A percentile compares a stretch with the other conserved stretches of the same genome.
Evolutionary conservation across 2,888 invertebrate genomes (phyloP).

Genomic region (Aricia artaxerxes): DNA sequence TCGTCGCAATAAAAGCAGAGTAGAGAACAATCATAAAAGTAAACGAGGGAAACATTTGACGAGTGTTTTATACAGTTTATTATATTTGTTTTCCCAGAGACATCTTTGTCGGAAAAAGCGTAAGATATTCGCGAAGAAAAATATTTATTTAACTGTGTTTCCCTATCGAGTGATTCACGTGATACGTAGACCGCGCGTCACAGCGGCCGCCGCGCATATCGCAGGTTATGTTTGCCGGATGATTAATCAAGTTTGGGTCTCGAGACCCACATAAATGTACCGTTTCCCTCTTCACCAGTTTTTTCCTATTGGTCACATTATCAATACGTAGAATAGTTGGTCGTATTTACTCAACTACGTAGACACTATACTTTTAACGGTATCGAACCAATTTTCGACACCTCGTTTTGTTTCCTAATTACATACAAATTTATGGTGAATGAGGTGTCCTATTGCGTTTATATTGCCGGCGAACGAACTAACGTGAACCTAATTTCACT

Average conservation of each 20-base stretch:
- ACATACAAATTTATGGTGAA: not conserved
- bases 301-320: conserved; percentile 34
- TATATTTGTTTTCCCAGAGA: conserved; percentile 13
- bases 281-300: conserved; percentile 35
- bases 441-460: not conserved
- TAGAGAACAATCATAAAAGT: conserved; percentile 13
- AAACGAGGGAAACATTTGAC: conserved; percentile 12
- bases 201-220: conserved; percentile 18
- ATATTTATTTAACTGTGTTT: conserved; percentile 35
- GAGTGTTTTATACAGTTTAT: conserved; percentile 11
- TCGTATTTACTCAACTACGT: conserved; percentile 24
- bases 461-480: not conserved
- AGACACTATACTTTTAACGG: conserved; percentile 28
- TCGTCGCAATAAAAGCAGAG: conserved; percentile 6
- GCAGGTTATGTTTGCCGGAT: conserved; percentile 33
- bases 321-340: conserved; percentile 29
- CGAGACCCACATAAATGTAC: conserved; percentile 37
- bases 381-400: conserved; percentile 2
- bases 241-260: conserved; percentile 38
- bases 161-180: conserved; percentile 36
- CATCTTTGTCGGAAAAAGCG: conserved; percentile 3
- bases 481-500: not conserved
- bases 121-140: conserved; percentile 17
- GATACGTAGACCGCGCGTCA: conserved; percentile 14
- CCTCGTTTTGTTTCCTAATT: conserved; percentile 20